These are phyloP conservation scores for Aplocera efformata DNA, from an alignment of 2,888 invertebrate genomes.

Conservation along the genomic window DNA sequence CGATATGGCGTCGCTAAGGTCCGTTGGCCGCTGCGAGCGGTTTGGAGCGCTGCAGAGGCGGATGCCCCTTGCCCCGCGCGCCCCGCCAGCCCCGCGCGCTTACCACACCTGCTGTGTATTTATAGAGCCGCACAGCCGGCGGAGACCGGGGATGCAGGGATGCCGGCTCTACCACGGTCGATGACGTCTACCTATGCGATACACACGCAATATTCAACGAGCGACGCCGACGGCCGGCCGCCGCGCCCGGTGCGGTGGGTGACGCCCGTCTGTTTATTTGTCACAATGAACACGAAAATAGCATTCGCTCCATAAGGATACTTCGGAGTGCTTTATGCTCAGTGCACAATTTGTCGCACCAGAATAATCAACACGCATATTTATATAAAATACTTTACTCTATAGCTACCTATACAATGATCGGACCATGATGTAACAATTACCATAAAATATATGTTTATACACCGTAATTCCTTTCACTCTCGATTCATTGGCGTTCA, in stretches of 20 bases:
- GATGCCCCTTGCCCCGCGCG: constrained; percentile 67
- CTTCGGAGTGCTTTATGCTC: constrained; percentile 34
- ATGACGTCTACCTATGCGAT: constrained; percentile 48
- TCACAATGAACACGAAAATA: constrained; percentile 68
- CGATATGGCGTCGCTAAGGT: constrained; percentile 81
- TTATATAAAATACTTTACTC: no score
- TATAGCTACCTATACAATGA: no score
- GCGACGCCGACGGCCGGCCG: constrained; percentile 31
- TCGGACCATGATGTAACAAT: constrained; percentile 1
- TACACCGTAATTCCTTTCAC: constrained; percentile 57
- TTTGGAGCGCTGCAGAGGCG: constrained; percentile 76
- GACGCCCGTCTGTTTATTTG: constrained; percentile 62
- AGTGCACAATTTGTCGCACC: constrained; percentile 26
- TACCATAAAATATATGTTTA: constrained; percentile 38
- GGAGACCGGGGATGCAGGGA: constrained; percentile 72
- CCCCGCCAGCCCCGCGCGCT: constrained; percentile 49
- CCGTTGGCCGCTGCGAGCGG: constrained; percentile 78
- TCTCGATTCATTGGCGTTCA: constrained; percentile 59
- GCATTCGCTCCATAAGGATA: constrained; percentile 46
- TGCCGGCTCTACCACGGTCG: constrained; percentile 61
- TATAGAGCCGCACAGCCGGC: constrained; percentile 70
- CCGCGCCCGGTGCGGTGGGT: constrained; percentile 42
- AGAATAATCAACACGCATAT: neutral
- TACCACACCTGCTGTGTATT: constrained; percentile 78
- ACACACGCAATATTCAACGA: constrained; percentile 43